These are phyloP conservation scores for Syngnathoides biaculeatus DNA, from an alignment of 2,113 vertebrate species.

Conservation along the genomic window DNA sequence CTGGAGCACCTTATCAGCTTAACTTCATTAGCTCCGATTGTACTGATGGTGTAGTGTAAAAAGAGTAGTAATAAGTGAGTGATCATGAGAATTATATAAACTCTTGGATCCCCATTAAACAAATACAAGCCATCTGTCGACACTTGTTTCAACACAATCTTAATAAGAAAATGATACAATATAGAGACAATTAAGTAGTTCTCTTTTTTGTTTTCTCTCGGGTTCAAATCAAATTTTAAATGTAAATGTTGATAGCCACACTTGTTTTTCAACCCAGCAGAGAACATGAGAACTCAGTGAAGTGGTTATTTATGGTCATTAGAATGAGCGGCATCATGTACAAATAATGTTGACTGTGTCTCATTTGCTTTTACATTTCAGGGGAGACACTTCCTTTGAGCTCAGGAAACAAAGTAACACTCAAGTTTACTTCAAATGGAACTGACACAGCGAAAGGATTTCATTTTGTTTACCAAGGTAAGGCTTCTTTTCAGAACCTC, in stretches of 20 bases:
- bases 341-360: neutral
- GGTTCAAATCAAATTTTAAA: neutral
- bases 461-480: conserved; percentile 99
- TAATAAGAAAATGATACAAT: conserved; percentile 9
- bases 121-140: conserved; percentile 16
- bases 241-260: neutral
- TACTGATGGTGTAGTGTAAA: conserved; percentile 16
- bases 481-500: conserved; percentile 25
- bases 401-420: conserved; percentile 93
- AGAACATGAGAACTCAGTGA: neutral
- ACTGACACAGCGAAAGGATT: conserved; percentile 93
- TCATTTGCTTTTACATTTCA: conserved; percentile 65
- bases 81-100: conserved; percentile 23
- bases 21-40: neutral
- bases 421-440: conserved; percentile 90
- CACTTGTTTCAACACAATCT: conserved; percentile 9
- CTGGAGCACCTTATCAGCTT: neutral
- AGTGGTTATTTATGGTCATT: neutral
- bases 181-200: neutral
- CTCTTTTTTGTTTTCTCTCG: neutral
- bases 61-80: conserved; percentile 1
- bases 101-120: conserved; percentile 15
- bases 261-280: neutral
- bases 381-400: conserved; percentile 94
- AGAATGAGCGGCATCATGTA: neutral